phyloP scores from a whole-genome alignment of 2,113 vertebrate species.

The Tetrax tetrax region DNA sequence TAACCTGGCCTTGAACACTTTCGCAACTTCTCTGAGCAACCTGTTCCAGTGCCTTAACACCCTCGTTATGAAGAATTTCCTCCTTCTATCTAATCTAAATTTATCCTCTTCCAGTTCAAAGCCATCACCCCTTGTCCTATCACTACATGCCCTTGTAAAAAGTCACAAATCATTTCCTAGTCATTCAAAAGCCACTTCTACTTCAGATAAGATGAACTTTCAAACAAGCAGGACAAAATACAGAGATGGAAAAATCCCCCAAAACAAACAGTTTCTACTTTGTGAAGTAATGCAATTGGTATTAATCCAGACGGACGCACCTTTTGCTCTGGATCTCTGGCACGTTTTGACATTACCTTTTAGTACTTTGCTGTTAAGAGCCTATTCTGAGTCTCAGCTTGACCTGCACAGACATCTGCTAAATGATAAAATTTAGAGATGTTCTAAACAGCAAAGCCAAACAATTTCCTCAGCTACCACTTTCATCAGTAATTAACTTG shows the following conservation, averaged over 20 bases:
- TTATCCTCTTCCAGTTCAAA: too few species aligned
- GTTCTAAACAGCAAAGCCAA: not conserved
- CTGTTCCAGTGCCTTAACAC: too few species aligned
- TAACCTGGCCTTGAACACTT: too few species aligned
- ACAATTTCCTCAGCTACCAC: not conserved
- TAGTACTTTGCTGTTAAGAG: not conserved
- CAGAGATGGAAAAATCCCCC: accelerated
- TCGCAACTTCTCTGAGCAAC: too few species aligned
- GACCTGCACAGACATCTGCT: not conserved
- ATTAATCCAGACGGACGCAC: not conserved
- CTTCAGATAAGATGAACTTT: not conserved
- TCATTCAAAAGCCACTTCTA: not conserved
- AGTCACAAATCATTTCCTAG: not conserved
- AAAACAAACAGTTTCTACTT: not conserved
- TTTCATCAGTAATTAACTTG: not conserved
- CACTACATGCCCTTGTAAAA: too few species aligned
- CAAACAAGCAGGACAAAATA: not conserved
- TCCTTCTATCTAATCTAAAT: too few species aligned
- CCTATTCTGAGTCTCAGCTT: not conserved
- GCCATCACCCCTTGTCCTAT: too few species aligned
- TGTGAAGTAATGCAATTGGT: not conserved
- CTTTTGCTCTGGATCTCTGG: not conserved
- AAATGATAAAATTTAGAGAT: not conserved
- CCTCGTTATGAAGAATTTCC: too few species aligned
- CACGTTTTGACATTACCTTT: not conserved